Evolutionary conservation across 2,888 invertebrate genomes (phyloP).

Genomic region (Pandemis heparana): DNA sequence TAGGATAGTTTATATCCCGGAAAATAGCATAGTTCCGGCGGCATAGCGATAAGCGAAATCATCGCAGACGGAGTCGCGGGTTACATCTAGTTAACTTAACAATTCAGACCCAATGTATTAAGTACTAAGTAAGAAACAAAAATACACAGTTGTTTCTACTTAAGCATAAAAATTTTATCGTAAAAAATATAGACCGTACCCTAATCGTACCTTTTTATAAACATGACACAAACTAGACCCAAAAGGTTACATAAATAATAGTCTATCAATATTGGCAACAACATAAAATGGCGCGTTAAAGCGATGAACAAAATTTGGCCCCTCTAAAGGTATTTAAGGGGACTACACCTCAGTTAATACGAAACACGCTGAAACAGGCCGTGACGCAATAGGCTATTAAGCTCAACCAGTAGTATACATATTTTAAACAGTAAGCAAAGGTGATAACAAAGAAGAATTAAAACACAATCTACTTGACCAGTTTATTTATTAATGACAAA

Average conservation of each 20-base stretch:
- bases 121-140: neutral
- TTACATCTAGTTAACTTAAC: too few species aligned
- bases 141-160: neutral
- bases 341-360: constrained; percentile 26
- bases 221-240: neutral
- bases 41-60: too few species aligned
- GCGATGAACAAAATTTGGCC: constrained; percentile 25
- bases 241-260: constrained; percentile 9
- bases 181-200: neutral
- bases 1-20: too few species aligned
- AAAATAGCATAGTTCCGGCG: too few species aligned
- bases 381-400: constrained; percentile 32
- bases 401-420: neutral
- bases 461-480: too few species aligned
- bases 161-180: neutral
- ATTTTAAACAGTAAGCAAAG: constrained; percentile 19
- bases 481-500: too few species aligned
- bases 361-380: constrained; percentile 23
- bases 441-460: neutral
- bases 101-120: neutral
- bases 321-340: constrained; percentile 26
- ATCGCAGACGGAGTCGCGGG: too few species aligned
- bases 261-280: constrained; percentile 19
- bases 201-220: neutral
- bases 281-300: constrained; percentile 13